Base-by-base conservation (phyloP, 2,113 vertebrate species). In the Aphyosemion australe region DNA sequence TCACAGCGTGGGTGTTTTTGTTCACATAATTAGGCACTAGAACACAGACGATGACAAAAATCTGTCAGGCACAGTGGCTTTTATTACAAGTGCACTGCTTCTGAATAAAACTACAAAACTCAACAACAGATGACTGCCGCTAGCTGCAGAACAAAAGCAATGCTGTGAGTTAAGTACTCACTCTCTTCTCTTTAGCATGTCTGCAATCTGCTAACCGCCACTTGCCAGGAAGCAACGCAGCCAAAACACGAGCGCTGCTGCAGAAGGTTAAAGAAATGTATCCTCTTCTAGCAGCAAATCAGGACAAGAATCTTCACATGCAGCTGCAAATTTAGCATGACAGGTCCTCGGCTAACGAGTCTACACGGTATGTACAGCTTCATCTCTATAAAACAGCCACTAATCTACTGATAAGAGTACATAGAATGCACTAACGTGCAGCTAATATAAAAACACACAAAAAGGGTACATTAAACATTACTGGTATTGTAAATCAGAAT, bases 401-500 rank as follows among this genome's bases (percentile, higher is more conserved):
- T 37, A 37, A 37, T 37, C 9, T 37, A 37, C 34, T 37, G 9
- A 37, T 37, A 8, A 37, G 9, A 37, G 9, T 8, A n/a, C 9
- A 37, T 5, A 37, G 7, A 37, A 1, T 8, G 3, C 3, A 4
- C 32, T 15, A 12, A 15, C 16, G 20, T 20, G 26, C 18, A 1
- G 15, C 2, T 15, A 7, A 50, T 18, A 53, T 15, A 37, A 65
- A 13, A 41, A 64, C 19, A 26, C 11, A 34, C 31, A 43, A 6
- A 55, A 18, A 41, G 37, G 53, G n/a, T 65, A 37, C 16, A 37
- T 26, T 41, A 69, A 61, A 42, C 47, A 12, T 32, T 32, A 32
- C 6, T 8, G 2, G 3, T 37, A 37, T 45, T 26, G 67, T 72
- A 69, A 78, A 76, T 52, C 56, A 73, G 50, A 55, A 73, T 70